These are phyloP conservation scores for Aleadryas rufinucha DNA, from an alignment of 2,113 vertebrate species.

Conservation along the genomic window DNA sequence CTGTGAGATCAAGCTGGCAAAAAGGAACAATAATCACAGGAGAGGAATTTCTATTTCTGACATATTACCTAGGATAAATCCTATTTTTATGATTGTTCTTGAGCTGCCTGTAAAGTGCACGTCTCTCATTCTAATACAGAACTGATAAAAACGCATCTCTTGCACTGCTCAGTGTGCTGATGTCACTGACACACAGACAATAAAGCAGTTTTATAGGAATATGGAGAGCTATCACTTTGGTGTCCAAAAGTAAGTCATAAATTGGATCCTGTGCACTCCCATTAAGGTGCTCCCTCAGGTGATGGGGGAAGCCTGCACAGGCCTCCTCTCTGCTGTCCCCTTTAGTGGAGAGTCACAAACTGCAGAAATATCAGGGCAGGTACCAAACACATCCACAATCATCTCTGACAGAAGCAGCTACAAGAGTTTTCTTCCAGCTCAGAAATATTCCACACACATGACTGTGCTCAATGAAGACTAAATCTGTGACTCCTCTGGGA, in stretches of 20 bases:
- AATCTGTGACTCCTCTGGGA: neutral
- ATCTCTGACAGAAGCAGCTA: neutral
- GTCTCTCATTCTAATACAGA: neutral
- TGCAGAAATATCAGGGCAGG: neutral
- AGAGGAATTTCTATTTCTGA: neutral
- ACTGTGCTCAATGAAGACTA: neutral
- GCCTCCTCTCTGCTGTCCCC: neutral
- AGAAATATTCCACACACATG: neutral
- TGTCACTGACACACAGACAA: neutral
- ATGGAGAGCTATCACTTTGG: neutral
- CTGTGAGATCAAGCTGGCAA: neutral
- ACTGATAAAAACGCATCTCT: neutral
- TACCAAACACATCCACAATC: neutral
- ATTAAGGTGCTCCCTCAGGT: neutral
- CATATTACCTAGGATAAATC: neutral
- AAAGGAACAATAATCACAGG: neutral
- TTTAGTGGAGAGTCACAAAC: neutral
- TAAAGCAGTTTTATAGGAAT: neutral
- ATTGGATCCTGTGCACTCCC: neutral
- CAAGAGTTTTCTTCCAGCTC: neutral
- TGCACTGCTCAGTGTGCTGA: neutral
- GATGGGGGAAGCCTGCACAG: neutral
- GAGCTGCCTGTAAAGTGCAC: neutral
- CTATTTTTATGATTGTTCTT: neutral
- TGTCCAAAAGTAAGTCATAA: neutral